phyloP scores from a whole-genome alignment of 1,140 invertebrate species.

The Drosophila santomea region DNA sequence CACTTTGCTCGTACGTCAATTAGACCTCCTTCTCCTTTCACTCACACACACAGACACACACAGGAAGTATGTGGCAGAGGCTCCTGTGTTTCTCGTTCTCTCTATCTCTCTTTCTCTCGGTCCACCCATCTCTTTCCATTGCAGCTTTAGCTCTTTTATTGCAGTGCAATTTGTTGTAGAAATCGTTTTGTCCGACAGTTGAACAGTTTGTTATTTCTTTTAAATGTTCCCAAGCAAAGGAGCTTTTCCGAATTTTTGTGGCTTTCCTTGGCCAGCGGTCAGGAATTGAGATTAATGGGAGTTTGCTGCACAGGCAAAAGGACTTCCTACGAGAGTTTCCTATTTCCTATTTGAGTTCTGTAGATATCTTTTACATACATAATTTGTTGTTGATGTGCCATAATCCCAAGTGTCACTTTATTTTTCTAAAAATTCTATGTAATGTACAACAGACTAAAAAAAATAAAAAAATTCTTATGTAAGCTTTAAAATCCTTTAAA shows the following conservation, averaged over 20 bases:
- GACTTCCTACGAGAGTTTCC: too few relatives aligned
- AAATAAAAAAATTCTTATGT: too few relatives aligned
- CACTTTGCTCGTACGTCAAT: slow-evolving; percentile 84
- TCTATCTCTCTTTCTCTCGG: slow-evolving; percentile 16
- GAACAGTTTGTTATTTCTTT: slow-evolving; percentile 84
- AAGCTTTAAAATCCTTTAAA: background rate
- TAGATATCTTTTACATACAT: too few relatives aligned
- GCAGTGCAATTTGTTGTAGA: slow-evolving; percentile 84
- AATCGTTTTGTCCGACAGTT: slow-evolving; percentile 84
- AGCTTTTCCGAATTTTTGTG: slow-evolving; percentile 78
- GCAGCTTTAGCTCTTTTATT: slow-evolving; percentile 68
- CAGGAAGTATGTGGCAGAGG: slow-evolving; percentile 17
- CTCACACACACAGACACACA: slow-evolving; percentile 22
- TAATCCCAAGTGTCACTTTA: background rate
- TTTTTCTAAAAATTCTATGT: background rate
- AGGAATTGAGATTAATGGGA: slow-evolving; percentile 51
- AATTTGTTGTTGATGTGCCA: too few relatives aligned
- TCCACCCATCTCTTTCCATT: slow-evolving; percentile 4
- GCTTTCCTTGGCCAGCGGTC: slow-evolving; percentile 61
- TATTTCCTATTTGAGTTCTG: too few relatives aligned
- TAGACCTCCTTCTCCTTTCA: slow-evolving; percentile 52
- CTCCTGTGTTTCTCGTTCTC: slow-evolving; percentile 11
- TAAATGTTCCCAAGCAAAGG: slow-evolving; percentile 77
- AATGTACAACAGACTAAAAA: too few relatives aligned
- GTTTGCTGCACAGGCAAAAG: background rate